phyloP scores from a whole-genome alignment of 2,797 vertebrate genomes.

The Amblyopsis hoosieri region DNA sequence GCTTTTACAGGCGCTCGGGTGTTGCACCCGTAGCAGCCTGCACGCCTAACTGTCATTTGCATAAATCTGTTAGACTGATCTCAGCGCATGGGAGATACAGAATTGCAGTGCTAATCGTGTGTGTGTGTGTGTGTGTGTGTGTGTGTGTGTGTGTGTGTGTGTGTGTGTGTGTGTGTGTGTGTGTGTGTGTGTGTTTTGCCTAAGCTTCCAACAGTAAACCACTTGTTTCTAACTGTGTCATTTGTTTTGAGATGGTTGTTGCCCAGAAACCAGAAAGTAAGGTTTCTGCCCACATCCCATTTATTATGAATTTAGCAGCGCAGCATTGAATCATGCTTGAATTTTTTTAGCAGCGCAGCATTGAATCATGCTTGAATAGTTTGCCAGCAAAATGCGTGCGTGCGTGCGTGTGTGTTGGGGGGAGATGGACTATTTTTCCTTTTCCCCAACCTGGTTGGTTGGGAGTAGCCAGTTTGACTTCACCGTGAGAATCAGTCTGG shows the following conservation, averaged over 20 bases:
- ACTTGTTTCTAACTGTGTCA: no score
- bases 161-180: background rate
- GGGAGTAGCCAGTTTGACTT: no score
- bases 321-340: no score
- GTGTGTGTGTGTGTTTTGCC: constrained; percentile 1
- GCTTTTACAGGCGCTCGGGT: constrained; percentile 28
- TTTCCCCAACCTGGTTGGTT: background rate
- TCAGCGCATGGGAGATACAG: constrained; percentile 47
- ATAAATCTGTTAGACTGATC: constrained; percentile 52
- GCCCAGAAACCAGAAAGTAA: background rate
- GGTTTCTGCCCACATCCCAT: background rate
- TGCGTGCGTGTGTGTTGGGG: background rate
- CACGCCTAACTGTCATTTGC: constrained; percentile 32
- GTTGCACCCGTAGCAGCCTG: constrained; percentile 37
- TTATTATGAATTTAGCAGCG: background rate
- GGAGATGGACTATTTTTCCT: constrained; percentile 38
- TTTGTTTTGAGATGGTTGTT: background rate
- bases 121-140: constrained; percentile 2
- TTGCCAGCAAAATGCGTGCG: constrained; percentile 7
- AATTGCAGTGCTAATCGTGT: constrained; percentile 22
- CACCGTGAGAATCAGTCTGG: no score
- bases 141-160: background rate
- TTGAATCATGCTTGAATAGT: background rate
- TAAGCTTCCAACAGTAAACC: background rate
- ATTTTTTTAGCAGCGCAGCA: no score